These are phyloP conservation scores for Oreochromis mossambicus DNA, from an alignment of 2,797 vertebrate genomes.

Conservation along the genomic window DNA sequence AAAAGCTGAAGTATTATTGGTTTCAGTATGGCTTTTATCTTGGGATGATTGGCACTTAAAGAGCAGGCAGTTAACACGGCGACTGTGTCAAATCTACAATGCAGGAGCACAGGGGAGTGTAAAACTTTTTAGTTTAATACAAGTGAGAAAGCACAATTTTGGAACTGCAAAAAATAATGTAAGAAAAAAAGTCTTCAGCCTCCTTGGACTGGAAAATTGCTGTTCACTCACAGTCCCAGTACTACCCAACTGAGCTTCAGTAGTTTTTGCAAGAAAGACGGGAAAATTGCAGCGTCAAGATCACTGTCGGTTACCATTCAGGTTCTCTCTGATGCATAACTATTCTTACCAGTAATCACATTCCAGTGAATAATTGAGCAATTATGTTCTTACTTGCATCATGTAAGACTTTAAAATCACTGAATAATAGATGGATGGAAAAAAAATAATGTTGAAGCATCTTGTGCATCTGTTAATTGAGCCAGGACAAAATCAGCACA, in stretches of 20 bases:
- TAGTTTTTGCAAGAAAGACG: not conserved
- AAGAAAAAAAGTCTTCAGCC: not conserved
- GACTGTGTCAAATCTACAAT: not conserved
- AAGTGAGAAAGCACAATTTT: not conserved
- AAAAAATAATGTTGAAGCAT: not conserved
- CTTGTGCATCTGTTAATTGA: not conserved
- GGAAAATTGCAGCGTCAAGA: not conserved
- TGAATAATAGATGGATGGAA: not conserved
- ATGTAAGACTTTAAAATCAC: not conserved
- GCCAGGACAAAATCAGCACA: not conserved
- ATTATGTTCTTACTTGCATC: not conserved
- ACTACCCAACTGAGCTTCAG: not conserved
- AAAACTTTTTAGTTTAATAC: not conserved
- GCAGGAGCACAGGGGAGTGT: not conserved
- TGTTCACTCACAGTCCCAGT: not conserved
- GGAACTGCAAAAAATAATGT: not conserved
- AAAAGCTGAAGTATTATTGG: not conserved
- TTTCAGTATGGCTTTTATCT: not conserved
- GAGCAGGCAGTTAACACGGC: not conserved
- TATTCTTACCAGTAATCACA: not conserved
- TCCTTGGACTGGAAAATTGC: not conserved
- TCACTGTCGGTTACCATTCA: not conserved
- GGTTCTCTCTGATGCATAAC: not conserved
- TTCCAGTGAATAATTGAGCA: not conserved
- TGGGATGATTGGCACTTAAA: slow-evolving; percentile 6